phyloP scores from a whole-genome alignment of 2,797 vertebrate genomes.

The Epinephelus awoara region DNA sequence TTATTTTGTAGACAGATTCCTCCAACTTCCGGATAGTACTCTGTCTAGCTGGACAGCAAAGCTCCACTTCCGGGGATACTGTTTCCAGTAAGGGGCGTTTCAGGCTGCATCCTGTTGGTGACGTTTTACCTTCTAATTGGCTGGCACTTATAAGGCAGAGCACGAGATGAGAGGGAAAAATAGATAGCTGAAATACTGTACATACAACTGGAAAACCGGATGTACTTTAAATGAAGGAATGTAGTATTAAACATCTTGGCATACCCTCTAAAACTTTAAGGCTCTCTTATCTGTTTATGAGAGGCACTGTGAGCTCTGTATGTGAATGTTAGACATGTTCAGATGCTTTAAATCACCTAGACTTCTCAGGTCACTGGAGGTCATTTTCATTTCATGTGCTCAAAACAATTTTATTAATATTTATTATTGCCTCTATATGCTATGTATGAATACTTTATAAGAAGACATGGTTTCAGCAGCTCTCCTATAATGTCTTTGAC shows the following conservation, averaged over 20 bases:
- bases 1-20: conserved; percentile 22
- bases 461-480: neutral
- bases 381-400: too few species aligned
- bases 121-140: conserved; percentile 16
- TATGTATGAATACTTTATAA: neutral
- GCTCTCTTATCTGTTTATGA: too few species aligned
- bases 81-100: conserved; percentile 42
- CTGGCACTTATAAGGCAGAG: neutral
- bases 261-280: too few species aligned
- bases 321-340: too few species aligned
- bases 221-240: too few species aligned
- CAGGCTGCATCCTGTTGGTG: neutral
- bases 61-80: neutral
- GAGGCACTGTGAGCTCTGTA: too few species aligned
- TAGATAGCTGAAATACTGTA: too few species aligned
- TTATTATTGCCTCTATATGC: neutral
- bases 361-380: too few species aligned
- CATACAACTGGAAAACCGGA: too few species aligned
- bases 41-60: neutral
- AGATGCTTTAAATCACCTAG: too few species aligned
- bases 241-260: too few species aligned
- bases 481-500: neutral
- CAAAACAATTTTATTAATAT: too few species aligned
- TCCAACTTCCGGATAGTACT: neutral
- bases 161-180: neutral